Evolutionary conservation across 2,888 invertebrate species (phyloP), one percentile per base, ranked within the genome.

Genomic region (Hololepta plana): DNA sequence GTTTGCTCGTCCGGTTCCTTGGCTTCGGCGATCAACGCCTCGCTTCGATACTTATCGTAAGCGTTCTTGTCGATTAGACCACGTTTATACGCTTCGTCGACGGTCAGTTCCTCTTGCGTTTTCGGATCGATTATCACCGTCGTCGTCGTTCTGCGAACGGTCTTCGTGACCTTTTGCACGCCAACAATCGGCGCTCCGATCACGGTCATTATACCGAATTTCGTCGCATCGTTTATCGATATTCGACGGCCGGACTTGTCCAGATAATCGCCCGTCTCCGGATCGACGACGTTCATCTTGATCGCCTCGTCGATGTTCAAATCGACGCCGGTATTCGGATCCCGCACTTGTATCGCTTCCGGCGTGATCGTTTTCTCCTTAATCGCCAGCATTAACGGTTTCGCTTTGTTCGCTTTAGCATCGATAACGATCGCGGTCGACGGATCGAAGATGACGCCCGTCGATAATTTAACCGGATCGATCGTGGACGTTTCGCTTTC

Each of bases 391-490:
- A 81, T 47, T 29, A 87, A 61, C 44, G 74, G 73, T 38, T 70
- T 66, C 0, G 77, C 72, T 27, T 44, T 69, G 60, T 15, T 75
- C 74, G 7, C 67, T 28, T 72, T 67, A 2, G 77, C 72, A 26
- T 74, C 72, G 40, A 77, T 72, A 7, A 84, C 69, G 31, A 75
- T 51, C 3, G 76, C 72, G 7, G 76, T 73, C 2, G 72, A 63
- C 1, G 84, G 81, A 51, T 84, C 80, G 47, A 74, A 82, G 35
- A 80, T 76, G 3, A 77, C 59, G 4, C 76, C 79, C 1, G 71
- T 69, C 14, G 64, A 59, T 25, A 82, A 64, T 55, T 77, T 72
- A 6, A 82, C 55, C 1, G 79, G 80, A 47, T 79, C 74, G 35
- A 66, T 57, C 11, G 57, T 48, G n/a, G n/a, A n/a, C 20, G 55